Conservation (phyloP, 2,797 vertebrate species). For the Xerus rutilus region DNA sequence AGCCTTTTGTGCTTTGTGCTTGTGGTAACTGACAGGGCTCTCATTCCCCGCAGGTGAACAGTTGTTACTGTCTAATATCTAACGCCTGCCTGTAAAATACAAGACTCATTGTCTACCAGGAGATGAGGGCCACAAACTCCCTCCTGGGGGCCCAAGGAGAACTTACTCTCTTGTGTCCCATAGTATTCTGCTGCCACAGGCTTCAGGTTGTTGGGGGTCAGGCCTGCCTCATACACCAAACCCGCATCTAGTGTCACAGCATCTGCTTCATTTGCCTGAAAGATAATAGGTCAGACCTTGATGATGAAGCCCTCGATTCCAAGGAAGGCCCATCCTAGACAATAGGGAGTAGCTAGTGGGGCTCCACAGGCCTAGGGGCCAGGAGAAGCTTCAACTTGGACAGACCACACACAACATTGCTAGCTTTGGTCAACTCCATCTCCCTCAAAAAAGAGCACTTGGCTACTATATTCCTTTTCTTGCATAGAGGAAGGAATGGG, state of each 20-base stretch:
- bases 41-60: neutral
- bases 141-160: neutral
- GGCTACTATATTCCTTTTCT: neutral
- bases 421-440: neutral
- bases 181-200: constrained; percentile 93
- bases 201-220: constrained; percentile 89
- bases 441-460: neutral
- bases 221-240: constrained; percentile 91
- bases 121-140: neutral
- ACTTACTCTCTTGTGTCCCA: constrained; percentile 81
- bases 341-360: fast-evolving
- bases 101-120: neutral
- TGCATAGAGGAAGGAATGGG: neutral
- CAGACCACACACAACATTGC: fast-evolving
- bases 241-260: constrained; percentile 93
- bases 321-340: neutral
- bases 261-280: constrained; percentile 91
- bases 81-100: neutral
- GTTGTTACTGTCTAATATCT: neutral
- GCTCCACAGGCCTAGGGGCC: neutral
- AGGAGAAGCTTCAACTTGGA: neutral
- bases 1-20: neutral
- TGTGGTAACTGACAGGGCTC: fast-evolving
- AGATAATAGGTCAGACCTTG: constrained; percentile 4
- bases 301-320: neutral